phyloP scores from a whole-genome alignment of 1,140 invertebrate species.

The Polypedilum pembai region DNA sequence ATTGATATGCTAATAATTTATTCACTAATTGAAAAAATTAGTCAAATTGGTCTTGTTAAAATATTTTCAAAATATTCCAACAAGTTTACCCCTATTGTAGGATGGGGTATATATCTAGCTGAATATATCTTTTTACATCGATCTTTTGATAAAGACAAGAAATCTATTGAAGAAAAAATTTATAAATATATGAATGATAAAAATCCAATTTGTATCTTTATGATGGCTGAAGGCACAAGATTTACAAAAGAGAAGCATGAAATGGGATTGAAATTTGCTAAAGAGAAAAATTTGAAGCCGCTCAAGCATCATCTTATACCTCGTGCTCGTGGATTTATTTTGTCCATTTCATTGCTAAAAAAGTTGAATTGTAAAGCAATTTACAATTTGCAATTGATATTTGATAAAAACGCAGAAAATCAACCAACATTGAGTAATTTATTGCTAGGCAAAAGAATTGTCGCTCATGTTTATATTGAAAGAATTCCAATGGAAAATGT shows the following conservation, averaged over 20 bases:
- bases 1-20: too few species aligned
- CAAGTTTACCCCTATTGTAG: too few species aligned
- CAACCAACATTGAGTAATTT: background rate
- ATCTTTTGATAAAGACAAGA: background rate
- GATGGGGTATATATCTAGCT: too few species aligned
- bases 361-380: background rate
- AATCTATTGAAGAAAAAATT: background rate
- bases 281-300: background rate
- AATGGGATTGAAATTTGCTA: background rate
- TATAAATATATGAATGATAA: background rate
- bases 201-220: background rate
- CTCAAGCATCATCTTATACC: slow-evolving; percentile 3
- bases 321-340: background rate
- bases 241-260: slow-evolving; percentile 14
- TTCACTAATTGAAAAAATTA: too few species aligned
- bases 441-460: background rate
- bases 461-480: slow-evolving; percentile 8
- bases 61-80: too few species aligned
- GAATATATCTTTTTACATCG: background rate
- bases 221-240: background rate
- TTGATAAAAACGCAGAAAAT: background rate
- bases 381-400: background rate
- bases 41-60: too few species aligned
- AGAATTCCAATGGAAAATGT: background rate
- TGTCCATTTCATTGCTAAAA: background rate